Evolutionary conservation across 2,888 invertebrate species (phyloP).

Genomic region (Tiliacea aurago): DNA sequence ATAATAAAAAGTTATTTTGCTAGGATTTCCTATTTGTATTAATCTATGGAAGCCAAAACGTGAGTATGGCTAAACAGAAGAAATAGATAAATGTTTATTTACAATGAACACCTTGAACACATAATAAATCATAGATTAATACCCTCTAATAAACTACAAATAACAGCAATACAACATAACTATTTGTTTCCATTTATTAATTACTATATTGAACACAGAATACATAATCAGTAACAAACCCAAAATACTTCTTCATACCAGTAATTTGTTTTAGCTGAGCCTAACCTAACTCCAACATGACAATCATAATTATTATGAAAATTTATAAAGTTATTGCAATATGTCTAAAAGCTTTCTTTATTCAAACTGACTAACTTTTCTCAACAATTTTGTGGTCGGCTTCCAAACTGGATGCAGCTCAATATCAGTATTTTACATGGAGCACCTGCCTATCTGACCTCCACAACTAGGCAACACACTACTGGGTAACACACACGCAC

Average conservation of each 20-base stretch:
- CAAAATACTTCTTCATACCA: not conserved
- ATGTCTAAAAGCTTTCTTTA: not conserved
- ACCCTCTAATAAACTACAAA: not conserved
- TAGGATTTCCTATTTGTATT: not conserved
- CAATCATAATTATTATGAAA: not conserved
- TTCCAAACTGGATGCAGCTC: not conserved
- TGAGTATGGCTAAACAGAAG: not conserved
- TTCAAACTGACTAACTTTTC: not conserved
- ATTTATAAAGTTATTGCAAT: not conserved
- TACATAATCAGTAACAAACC: not conserved
- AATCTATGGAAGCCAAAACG: not conserved
- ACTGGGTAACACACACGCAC: too few relatives aligned
- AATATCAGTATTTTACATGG: not conserved
- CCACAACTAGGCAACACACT: not conserved
- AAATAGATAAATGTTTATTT: slow-evolving; percentile 3
- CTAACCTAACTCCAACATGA: slow-evolving; percentile 10
- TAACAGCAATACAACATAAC: not conserved
- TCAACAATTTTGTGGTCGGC: not conserved
- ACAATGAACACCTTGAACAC: not conserved
- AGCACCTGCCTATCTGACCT: not conserved
- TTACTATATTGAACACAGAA: not conserved
- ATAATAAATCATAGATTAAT: not conserved
- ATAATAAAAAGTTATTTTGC: not conserved
- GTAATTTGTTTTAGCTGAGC: not conserved
- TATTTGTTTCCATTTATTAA: too few relatives aligned